Percentiles rank a stretch among this genome's conserved stretches.
phyloP scores from a whole-genome alignment of 2,888 invertebrate species.

The Sericinus montela region DNA sequence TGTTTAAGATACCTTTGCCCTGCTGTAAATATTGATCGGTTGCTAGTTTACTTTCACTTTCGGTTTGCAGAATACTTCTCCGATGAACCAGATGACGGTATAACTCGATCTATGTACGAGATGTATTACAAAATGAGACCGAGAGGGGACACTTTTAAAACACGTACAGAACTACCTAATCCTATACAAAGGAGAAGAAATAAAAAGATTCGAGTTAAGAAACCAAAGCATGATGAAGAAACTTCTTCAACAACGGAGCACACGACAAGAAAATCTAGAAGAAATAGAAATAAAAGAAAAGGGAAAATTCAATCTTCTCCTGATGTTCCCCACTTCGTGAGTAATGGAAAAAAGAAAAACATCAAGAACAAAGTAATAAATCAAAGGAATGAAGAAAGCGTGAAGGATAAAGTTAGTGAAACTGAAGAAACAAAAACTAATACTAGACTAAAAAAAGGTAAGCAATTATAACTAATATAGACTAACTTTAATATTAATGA shows the following conservation, averaged over 20 bases:
- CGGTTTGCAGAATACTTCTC: slow-evolving; percentile 24
- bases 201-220: slow-evolving; percentile 24
- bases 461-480: too few relatives aligned
- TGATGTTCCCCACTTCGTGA: background rate
- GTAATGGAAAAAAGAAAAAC: background rate
- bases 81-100: slow-evolving; percentile 49
- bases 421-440: slow-evolving; percentile 6
- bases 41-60: too few relatives aligned
- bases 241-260: slow-evolving; percentile 1
- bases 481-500: too few relatives aligned
- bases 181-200: slow-evolving; percentile 20
- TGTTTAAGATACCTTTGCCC: too few relatives aligned
- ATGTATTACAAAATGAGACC: slow-evolving; percentile 57
- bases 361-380: background rate
- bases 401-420: background rate
- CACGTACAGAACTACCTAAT: slow-evolving; percentile 23
- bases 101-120: slow-evolving; percentile 65
- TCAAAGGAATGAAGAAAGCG: background rate
- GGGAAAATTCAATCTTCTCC: slow-evolving; percentile 14
- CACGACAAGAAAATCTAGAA: slow-evolving; percentile 16
- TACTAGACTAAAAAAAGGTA: slow-evolving; percentile 7
- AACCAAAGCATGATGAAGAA: slow-evolving; percentile 1
- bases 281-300: slow-evolving; percentile 21
- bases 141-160: slow-evolving; percentile 17
- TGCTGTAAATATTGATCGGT: too few relatives aligned